Evolutionary conservation across 1,140 invertebrate genomes (phyloP).

Genomic region (Glossosoma conforme): DNA sequence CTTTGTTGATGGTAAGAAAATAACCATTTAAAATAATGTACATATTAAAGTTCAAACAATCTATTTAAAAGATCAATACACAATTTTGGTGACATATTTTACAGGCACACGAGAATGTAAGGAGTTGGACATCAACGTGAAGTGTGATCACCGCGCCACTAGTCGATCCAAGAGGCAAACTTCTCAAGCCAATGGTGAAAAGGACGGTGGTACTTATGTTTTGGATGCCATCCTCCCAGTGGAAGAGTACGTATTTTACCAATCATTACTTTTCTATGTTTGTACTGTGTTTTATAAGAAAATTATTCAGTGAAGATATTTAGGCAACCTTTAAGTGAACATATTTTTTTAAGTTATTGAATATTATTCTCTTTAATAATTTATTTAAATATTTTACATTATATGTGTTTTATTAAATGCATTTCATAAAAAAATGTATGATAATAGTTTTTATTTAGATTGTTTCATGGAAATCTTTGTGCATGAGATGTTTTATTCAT

Average conservation of each 20-base stretch:
- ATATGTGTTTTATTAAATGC: too few species aligned
- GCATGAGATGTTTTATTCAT: too few species aligned
- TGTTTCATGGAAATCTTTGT: too few species aligned
- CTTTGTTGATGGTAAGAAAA: conserved; percentile 65
- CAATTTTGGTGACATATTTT: not conserved
- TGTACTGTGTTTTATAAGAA: conserved; percentile 21
- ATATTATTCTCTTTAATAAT: too few species aligned
- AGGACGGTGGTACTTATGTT: conserved; percentile 70
- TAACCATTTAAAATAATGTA: conserved; percentile 3
- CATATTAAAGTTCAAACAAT: not conserved
- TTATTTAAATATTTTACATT: too few species aligned
- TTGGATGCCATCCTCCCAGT: conserved; percentile 74
- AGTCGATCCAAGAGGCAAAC: conserved; percentile 55
- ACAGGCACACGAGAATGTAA: conserved; percentile 68
- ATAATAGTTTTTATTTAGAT: too few species aligned
- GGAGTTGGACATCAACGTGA: conserved; percentile 82
- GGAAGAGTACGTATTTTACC: conserved; percentile 76
- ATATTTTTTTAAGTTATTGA: too few species aligned
- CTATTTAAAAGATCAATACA: not conserved
- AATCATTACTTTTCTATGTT: conserved; percentile 19
- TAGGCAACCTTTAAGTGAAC: too few species aligned
- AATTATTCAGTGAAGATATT: not conserved
- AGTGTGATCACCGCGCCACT: conserved; percentile 73
- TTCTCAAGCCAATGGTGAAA: conserved; percentile 51
- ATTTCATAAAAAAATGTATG: too few species aligned